Percentiles rank a stretch among this genome's conserved stretches.
Conservation (phyloP, 2,888 invertebrate genomes). For the Ormyrus rosae region DNA sequence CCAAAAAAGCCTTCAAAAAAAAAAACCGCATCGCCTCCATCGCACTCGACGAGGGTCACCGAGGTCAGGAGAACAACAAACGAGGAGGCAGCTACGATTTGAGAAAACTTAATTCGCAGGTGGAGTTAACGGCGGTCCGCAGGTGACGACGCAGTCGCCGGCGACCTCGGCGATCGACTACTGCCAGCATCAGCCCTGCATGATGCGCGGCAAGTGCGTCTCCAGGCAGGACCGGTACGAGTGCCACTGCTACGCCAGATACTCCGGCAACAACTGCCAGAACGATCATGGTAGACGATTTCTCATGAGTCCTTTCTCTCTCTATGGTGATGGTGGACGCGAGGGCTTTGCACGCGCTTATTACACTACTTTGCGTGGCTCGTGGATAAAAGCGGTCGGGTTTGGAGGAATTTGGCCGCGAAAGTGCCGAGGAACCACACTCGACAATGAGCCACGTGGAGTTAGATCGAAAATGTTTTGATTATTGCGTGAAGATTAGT, state of each 20-base stretch:
- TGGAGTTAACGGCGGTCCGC: slow-evolving; percentile 65
- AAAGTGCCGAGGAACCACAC: too few relatives aligned
- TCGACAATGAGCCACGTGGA: too few relatives aligned
- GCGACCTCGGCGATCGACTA: slow-evolving; percentile 78
- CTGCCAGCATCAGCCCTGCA: slow-evolving; percentile 88
- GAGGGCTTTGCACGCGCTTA: too few relatives aligned
- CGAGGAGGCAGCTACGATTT: not conserved
- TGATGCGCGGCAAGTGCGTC: slow-evolving; percentile 89
- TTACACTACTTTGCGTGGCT: too few relatives aligned
- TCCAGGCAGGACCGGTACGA: slow-evolving; percentile 87
- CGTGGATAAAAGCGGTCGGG: too few relatives aligned
- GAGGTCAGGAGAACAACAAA: not conserved
- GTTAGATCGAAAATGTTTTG: too few relatives aligned
- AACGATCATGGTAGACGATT: slow-evolving; percentile 80
- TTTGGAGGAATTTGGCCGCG: too few relatives aligned
- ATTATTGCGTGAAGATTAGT: too few relatives aligned
- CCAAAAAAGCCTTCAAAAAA: not conserved
- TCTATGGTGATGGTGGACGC: too few relatives aligned
- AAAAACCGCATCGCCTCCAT: not conserved
- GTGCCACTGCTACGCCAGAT: slow-evolving; percentile 90
- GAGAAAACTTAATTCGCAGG: slow-evolving; percentile 62
- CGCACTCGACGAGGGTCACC: not conserved
- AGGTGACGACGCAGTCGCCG: slow-evolving; percentile 27
- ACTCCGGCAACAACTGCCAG: slow-evolving; percentile 92
- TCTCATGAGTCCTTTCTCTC: too few relatives aligned